Percentiles rank a stretch among this genome's conserved stretches.
phyloP scores from a whole-genome alignment of 2,888 invertebrate species.

The Microctonus aethiopoides region DNA sequence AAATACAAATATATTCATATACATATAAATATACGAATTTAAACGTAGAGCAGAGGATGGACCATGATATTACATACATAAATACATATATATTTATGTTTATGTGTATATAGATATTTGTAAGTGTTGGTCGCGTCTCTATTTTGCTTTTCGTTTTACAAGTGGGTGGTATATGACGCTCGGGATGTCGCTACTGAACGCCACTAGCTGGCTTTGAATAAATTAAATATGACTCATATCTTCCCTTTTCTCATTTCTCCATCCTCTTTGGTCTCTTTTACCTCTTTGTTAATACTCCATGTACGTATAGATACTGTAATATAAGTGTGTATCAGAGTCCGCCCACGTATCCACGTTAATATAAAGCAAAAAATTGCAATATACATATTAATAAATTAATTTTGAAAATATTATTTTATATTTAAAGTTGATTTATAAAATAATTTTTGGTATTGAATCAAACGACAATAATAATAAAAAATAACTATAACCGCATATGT shows the following conservation, averaged over 20 bases:
- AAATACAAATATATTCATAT: neutral
- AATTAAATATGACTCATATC: conserved; percentile 4
- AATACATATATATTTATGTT: neutral
- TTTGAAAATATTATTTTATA: neutral
- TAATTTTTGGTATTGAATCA: too few species aligned
- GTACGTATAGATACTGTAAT: neutral
- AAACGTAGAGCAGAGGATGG: neutral
- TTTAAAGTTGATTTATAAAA: too few species aligned
- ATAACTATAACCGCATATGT: too few species aligned
- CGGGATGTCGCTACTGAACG: neutral
- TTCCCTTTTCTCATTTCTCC: neutral
- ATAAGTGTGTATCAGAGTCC: neutral
- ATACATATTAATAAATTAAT: neutral
- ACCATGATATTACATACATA: neutral
- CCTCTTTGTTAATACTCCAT: neutral
- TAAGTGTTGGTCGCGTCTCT: neutral
- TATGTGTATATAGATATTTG: too few species aligned
- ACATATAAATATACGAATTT: conserved; percentile 10
- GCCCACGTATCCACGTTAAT: neutral
- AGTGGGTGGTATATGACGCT: neutral
- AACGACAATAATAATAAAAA: too few species aligned
- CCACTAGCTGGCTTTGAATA: neutral
- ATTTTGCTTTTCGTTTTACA: neutral
- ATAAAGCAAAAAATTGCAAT: neutral
- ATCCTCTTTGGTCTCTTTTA: neutral